Conservation (phyloP, 2,797 vertebrate genomes). For the Crenuchus spilurus region DNA sequence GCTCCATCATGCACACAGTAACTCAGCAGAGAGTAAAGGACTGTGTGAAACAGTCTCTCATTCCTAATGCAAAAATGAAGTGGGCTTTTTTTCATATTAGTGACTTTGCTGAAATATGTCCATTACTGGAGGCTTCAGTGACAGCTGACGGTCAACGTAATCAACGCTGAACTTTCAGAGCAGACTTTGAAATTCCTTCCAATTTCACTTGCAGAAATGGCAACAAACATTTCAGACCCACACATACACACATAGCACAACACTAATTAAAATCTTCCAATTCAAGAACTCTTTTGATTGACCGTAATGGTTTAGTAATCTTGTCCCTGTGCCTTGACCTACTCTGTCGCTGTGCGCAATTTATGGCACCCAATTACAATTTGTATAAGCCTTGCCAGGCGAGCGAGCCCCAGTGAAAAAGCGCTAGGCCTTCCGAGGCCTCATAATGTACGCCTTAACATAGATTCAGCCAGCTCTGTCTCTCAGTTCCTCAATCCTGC, state of each 20-base stretch:
- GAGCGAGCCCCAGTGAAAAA: conserved; percentile 50
- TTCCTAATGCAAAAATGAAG: conserved; percentile 27
- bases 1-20: conserved; percentile 44
- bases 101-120: conserved; percentile 31
- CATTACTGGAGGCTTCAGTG: conserved; percentile 21
- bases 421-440: conserved; percentile 45
- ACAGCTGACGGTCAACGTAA: conserved; percentile 30
- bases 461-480: conserved; percentile 26
- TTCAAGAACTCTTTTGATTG: conserved; percentile 65
- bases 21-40: conserved; percentile 38
- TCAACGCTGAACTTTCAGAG: conserved; percentile 37
- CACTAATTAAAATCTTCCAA: conserved; percentile 67
- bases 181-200: conserved; percentile 40
- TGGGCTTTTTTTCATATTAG: conserved; percentile 43
- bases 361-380: conserved; percentile 71
- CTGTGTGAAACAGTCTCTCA: conserved; percentile 32
- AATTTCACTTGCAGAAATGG: conserved; percentile 43
- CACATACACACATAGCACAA: conserved; percentile 39
- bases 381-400: conserved; percentile 50
- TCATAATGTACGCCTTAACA: conserved; percentile 47
- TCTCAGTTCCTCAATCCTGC: conserved; percentile 25
- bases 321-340: conserved; percentile 75
- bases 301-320: conserved; percentile 72
- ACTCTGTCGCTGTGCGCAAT: conserved; percentile 69
- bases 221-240: conserved; percentile 37